Base-by-base conservation (phyloP, 92 coral and sea anemone genomes). In the Umimayanthus kanabou region DNA sequence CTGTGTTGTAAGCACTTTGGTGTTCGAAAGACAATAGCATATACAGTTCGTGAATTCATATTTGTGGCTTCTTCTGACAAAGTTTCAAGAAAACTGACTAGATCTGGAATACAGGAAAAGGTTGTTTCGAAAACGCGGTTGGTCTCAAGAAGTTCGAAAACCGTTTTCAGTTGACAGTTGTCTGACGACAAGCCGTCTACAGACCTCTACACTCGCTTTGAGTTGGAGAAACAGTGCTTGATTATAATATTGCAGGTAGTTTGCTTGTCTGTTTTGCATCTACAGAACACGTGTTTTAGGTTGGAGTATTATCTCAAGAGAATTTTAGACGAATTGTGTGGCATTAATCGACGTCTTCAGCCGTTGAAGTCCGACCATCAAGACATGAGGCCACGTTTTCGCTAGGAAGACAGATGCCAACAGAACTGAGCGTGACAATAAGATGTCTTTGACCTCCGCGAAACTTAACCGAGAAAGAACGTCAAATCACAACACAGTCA, bases 361-460 rank as follows among this genome's bases (percentile, higher is more conserved):
- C 37, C 28, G 28, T 39, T 75, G 28, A 18, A 75, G 25, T 39
- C 26, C 77, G 25, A 40, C 22, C 69, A 61, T 61, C 25, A 23
- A 20, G 69, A 61, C 69, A 4, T 5, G 25, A 61, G 9, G 33
- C 71, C 61, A 55, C 13, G 47, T 53, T 15, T 29, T 71, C 75
- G 25, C 70, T 64, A 11, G 23, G 61, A 6, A 66, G 64, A 11
- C 53, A 9, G 14, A 13, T 42, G 23, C n/a, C n/a, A 57, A 74
- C 29, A 39, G 50, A 80, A 18, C 76, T 25, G 39, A 82, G 76
- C 77, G 43, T 72, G 64, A 69, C 87, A 70, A 45, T 15, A 70
- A 83, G 43, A 67, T 69, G 79, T 83, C 87, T 70, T 70, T 50
- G 65, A 23, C 33, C 33, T 69, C 79, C 64, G 20, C 87, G 14